Evolutionary conservation across 2,888 invertebrate species (phyloP).

Genomic region (Frankliniella intonsa): DNA sequence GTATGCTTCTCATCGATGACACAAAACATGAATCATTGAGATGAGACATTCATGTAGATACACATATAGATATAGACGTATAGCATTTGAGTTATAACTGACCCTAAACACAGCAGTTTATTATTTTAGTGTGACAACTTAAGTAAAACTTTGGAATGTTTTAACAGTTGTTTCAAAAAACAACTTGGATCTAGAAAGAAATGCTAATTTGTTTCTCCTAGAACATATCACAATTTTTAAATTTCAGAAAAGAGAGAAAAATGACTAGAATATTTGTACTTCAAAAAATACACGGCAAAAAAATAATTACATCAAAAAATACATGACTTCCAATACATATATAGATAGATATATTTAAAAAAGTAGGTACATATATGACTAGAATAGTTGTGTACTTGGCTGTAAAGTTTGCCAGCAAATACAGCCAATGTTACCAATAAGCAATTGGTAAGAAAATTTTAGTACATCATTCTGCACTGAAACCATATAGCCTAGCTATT

Average conservation of each 20-base stretch:
- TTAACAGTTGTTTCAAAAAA: neutral
- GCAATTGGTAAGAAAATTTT: neutral
- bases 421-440: neutral
- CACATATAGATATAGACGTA: neutral
- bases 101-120: neutral
- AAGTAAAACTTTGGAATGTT: neutral
- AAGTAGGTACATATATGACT: slow-evolving; percentile 32
- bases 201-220: slow-evolving; percentile 93
- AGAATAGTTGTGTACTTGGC: neutral
- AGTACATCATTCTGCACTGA: slow-evolving; percentile 40
- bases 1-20: neutral
- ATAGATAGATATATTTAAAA: neutral
- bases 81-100: neutral
- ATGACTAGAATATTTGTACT: neutral
- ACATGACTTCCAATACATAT: neutral
- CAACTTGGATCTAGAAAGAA: slow-evolving; percentile 52
- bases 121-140: no score
- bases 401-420: neutral
- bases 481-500: slow-evolving; percentile 50
- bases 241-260: neutral
- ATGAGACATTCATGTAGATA: neutral
- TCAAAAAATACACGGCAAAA: neutral
- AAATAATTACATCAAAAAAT: neutral
- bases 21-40: neutral
- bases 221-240: slow-evolving; percentile 78